Conservation (phyloP, 1,140 invertebrate genomes). For the Streblospio benedicti region DNA sequence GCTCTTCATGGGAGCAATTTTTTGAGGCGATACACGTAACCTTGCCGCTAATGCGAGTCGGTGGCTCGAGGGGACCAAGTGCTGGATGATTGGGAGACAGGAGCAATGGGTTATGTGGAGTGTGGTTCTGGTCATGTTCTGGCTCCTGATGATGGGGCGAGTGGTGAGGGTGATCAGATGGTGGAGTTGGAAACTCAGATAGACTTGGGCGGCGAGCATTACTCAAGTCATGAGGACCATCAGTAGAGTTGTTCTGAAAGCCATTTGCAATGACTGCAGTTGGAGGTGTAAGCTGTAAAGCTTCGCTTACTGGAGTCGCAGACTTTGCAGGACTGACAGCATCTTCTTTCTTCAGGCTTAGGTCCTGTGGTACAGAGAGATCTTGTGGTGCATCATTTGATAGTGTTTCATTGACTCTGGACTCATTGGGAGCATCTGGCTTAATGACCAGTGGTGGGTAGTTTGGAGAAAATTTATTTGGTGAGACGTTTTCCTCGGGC, state of each 20-base stretch:
- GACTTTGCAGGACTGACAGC: too few species aligned
- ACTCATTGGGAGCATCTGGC: too few species aligned
- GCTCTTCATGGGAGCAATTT: slow-evolving; percentile 30
- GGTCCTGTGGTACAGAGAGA: too few species aligned
- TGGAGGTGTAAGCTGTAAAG: too few species aligned
- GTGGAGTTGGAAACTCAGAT: not conserved
- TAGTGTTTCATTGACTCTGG: too few species aligned
- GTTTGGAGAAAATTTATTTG: too few species aligned
- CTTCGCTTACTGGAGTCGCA: too few species aligned
- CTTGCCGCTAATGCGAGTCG: not conserved
- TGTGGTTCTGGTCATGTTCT: not conserved
- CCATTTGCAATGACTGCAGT: too few species aligned
- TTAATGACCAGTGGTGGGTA: too few species aligned
- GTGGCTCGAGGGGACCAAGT: not conserved
- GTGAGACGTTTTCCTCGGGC: too few species aligned
- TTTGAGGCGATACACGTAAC: slow-evolving; percentile 6
- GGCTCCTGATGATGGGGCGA: not conserved
- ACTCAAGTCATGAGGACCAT: not conserved
- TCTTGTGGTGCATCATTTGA: too few species aligned
- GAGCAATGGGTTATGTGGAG: not conserved
- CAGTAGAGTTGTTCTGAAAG: not conserved
- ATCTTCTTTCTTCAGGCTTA: too few species aligned
- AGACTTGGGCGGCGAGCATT: not conserved
- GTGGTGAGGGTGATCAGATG: not conserved
- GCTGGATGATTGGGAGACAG: not conserved